phyloP scores from a whole-genome alignment of 1,140 invertebrate genomes.

The Caenorhabditis brenneri region DNA sequence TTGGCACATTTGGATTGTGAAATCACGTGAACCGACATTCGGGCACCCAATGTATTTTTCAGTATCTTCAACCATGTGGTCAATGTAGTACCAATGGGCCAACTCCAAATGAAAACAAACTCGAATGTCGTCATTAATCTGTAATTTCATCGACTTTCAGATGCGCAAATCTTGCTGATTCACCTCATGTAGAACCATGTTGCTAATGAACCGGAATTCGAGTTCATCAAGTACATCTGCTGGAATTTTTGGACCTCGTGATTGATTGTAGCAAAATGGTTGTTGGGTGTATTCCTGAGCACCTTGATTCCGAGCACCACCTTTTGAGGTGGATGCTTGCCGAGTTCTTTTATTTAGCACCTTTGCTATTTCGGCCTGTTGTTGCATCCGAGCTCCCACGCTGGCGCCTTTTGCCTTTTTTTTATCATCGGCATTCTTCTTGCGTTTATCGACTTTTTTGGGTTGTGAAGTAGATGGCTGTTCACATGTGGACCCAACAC shows the following conservation, averaged over 20 bases:
- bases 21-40: background rate
- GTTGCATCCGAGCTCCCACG: conserved; percentile 18
- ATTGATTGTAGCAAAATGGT: background rate
- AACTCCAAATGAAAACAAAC: conserved; percentile 26
- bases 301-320: background rate
- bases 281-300: background rate
- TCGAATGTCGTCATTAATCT: conserved; percentile 26
- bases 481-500: background rate
- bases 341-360: background rate
- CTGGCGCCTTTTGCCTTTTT: background rate
- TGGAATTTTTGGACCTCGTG: background rate
- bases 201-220: conserved; percentile 11
- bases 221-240: conserved; percentile 27
- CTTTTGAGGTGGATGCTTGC: background rate
- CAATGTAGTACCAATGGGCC: conserved; percentile 19
- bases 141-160: background rate
- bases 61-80: conserved; percentile 30
- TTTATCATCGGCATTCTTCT: background rate
- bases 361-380: background rate
- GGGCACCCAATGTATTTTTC: background rate
- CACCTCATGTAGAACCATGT: background rate
- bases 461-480: conserved; percentile 1
- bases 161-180: background rate
- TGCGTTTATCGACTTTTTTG: background rate
- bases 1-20: conserved; percentile 5